Evolutionary conservation across 2,888 invertebrate species (phyloP), one percentile per base, ranked within the genome.

Genomic region (Dicranocentrus wangi): DNA sequence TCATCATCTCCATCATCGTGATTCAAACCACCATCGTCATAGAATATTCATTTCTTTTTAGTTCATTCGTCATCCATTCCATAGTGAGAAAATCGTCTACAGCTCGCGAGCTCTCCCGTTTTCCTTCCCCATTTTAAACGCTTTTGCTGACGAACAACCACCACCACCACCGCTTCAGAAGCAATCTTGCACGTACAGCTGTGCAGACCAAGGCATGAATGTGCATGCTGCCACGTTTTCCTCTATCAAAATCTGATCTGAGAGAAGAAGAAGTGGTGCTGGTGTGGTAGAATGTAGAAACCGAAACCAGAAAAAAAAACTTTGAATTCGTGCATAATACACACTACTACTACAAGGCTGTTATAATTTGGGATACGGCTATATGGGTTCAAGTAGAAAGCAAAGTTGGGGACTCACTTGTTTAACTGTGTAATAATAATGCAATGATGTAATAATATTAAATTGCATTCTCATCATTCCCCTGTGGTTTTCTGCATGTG

Each of bases 381-480:
- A 65, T 55, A 55, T 69, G 39, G 60, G 71, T 28, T 28, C 32
- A 1, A n/a, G 17, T 61, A 39, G 32, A 68, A 73, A 73, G 73
- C 73, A 65, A 65, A 73, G 65, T 73, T 63, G 65, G 53, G 61
- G 53, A 63, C 25, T 73, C 73, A 73, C 73, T 73, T 73, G 73
- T 73, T 73, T 60, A 75, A 75, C 55, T 60, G 60, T 75, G 76
- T 69, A 77, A 77, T 69, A 77, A 77, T 69, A 77, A 70, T 53
- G 78, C 78, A 77, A 32, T 70, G 70, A 78, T 78, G 78, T 70
- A 78, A 78, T 72, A 79, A 47, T 66, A 79, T 72, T 72, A 79
- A 79, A 71, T 79, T 79, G 72, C 79, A 79, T 72, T 79, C 79
- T 79, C 72, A 72, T 79, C 79, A 79, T 72, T 79, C 72, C 79